These are phyloP conservation scores for Labeo catla DNA, from an alignment of 2,113 vertebrate species.

Conservation along the genomic window DNA sequence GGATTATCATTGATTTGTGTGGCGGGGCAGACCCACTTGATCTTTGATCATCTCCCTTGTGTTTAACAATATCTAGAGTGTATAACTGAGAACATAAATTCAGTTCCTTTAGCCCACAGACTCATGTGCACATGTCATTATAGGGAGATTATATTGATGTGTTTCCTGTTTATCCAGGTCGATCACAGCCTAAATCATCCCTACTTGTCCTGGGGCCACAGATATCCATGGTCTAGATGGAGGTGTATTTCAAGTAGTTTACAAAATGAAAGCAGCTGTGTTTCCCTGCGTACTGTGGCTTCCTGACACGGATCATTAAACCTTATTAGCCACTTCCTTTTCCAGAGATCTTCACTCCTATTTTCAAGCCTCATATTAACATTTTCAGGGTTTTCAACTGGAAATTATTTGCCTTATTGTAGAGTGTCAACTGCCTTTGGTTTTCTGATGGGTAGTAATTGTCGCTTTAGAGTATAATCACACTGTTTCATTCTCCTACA, in stretches of 20 bases:
- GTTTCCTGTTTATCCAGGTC: conserved; percentile 84
- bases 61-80: not conserved
- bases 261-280: conserved; percentile 99
- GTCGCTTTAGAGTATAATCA: conserved; percentile 99
- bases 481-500: conserved; percentile 63
- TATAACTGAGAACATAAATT: not conserved
- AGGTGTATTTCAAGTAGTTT: conserved; percentile 99
- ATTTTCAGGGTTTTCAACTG: conserved; percentile 99
- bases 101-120: conserved; percentile 14
- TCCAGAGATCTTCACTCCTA: conserved; percentile 95
- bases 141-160: conserved; percentile 76
- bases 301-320: conserved; percentile 99
- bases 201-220: conserved; percentile 91
- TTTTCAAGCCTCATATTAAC: conserved; percentile 98
- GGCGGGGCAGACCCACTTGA: conserved; percentile 23
- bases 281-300: conserved; percentile 98
- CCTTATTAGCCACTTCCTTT: conserved; percentile 99
- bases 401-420: conserved; percentile 99
- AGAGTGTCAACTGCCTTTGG: conserved; percentile 97
- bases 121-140: not conserved
- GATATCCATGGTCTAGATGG: conserved; percentile 92
- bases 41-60: conserved; percentile 42
- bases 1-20: conserved; percentile 57
- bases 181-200: conserved; percentile 81
- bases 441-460: conserved; percentile 97